Evolutionary conservation across 2,113 vertebrate genomes (phyloP).

Genomic region (Pygoscelis adeliae): DNA sequence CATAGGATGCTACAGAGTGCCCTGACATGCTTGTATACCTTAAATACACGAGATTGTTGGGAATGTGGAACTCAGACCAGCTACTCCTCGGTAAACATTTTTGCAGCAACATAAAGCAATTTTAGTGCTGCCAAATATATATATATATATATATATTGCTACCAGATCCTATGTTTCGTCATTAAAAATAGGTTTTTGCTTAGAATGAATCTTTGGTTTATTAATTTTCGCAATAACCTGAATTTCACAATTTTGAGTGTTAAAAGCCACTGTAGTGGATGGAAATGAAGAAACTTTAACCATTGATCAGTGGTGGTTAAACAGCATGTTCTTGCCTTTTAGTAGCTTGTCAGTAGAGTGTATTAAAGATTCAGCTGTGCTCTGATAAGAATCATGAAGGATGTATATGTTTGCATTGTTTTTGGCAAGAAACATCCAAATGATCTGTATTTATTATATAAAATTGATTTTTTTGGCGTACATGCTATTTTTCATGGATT

Average conservation of each 20-base stretch:
- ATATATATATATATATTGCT: neutral
- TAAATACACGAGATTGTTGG: neutral
- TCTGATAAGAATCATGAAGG: conserved; percentile 64
- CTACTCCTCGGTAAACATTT: neutral
- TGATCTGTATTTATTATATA: conserved; percentile 61
- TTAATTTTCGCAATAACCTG: neutral
- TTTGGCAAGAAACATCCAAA: conserved; percentile 62
- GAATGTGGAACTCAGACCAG: neutral
- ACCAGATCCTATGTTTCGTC: neutral
- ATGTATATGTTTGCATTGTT: conserved; percentile 70
- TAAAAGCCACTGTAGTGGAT: neutral
- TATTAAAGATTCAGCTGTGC: conserved; percentile 49
- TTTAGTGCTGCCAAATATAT: neutral
- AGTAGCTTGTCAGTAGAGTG: conserved; percentile 8
- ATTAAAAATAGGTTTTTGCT: neutral
- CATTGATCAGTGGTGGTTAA: neutral
- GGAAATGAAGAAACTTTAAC: neutral
- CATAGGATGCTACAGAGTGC: neutral
- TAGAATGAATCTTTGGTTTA: neutral
- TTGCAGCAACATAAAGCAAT: neutral
- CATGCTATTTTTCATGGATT: conserved; percentile 55
- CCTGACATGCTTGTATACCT: neutral
- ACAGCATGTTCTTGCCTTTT: conserved; percentile 3
- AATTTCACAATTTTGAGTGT: neutral
- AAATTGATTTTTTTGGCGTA: conserved; percentile 68